Base-by-base conservation (phyloP, 1,140 invertebrate genomes). In the Drosophila bocqueti region DNA sequence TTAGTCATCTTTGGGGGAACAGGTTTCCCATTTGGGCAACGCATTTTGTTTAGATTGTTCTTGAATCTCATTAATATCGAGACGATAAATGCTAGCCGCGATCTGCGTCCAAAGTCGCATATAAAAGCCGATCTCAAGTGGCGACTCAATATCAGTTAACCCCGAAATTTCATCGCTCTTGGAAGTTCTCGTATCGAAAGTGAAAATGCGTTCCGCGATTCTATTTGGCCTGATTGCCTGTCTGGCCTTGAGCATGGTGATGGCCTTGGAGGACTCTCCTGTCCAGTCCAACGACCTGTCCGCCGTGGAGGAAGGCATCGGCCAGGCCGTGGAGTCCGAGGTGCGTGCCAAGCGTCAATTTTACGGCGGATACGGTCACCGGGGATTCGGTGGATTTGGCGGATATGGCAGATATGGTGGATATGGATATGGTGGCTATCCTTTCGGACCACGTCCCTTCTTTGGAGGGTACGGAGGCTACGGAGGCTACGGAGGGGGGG, bases 11-110 rank as follows among this genome's bases (percentile, higher is more conserved):
- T 50, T 36, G 11, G 13, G 10, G 36, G 8, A 73, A 61, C 67
- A 24, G 69, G 67, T 73, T 73, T 18, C 67, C 38, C 15, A 46
- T 73, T 72, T 73, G 46, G 69, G 46, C 54, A 52, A 52, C 45
- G 81, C 59, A 65, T 69, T 81, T 76, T 85, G 54, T 24, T 18
- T 46, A 71, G 76, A 86, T 72, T 79, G 83, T 82, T 86, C 83
- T 85, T 85, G 83, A 85, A 85, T 86, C 74, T 76, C 83, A 85
- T 85, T 85, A 85, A 82, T 86, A 82, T 52, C 34, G 16, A 68
- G 36, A 59, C 81, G 84, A 81, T 87, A 87, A 87, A 68, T 46
- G 68, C 31, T 57, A 54, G 64, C 21, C 52, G 34, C 15, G 50
- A 50, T 26, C 42, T 38, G 15, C 24, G 36, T 21, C 26, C 13